These are phyloP conservation scores for Drosophila simulans DNA, from an alignment of 1,140 invertebrate species.

Conservation along the genomic window DNA sequence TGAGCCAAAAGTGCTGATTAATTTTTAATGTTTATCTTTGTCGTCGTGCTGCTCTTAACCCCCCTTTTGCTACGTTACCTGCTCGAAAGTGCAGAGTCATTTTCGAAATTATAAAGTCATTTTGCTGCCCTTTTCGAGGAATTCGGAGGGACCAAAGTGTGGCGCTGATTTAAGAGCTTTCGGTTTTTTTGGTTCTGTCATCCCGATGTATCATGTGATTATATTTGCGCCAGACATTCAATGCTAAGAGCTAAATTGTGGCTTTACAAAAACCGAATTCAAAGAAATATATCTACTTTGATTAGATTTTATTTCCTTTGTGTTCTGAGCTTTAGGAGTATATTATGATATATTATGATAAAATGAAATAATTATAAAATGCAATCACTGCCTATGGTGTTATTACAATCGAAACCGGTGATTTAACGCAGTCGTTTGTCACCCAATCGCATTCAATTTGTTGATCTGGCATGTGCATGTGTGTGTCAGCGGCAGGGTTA, in stretches of 20 bases:
- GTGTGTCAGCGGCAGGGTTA: not conserved
- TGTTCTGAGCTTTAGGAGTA: too few species aligned
- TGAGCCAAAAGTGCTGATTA: conserved; percentile 79
- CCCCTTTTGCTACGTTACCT: conserved; percentile 6
- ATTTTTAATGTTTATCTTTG: conserved; percentile 81
- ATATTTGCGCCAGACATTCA: too few species aligned
- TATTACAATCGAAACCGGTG: too few species aligned
- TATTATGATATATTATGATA: too few species aligned
- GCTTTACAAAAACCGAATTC: not conserved
- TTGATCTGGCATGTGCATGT: not conserved
- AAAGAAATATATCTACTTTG: too few species aligned
- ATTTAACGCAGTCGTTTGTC: not conserved
- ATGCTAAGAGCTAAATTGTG: too few species aligned
- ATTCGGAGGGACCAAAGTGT: not conserved
- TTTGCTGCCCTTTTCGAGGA: conserved; percentile 23
- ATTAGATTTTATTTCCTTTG: too few species aligned
- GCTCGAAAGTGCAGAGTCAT: conserved; percentile 53
- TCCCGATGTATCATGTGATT: not conserved
- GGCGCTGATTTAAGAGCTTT: conserved; percentile 31
- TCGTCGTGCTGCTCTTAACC: conserved; percentile 10
- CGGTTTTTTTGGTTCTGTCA: conserved; percentile 3
- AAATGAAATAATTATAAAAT: too few species aligned
- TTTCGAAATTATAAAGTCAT: conserved; percentile 77
- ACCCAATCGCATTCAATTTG: conserved; percentile 25
- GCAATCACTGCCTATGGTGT: too few species aligned